Evolutionary conservation across 1,140 invertebrate genomes (phyloP), one percentile per base, ranked within the genome.

Genomic region (Pseudomyrmex gracilis): DNA sequence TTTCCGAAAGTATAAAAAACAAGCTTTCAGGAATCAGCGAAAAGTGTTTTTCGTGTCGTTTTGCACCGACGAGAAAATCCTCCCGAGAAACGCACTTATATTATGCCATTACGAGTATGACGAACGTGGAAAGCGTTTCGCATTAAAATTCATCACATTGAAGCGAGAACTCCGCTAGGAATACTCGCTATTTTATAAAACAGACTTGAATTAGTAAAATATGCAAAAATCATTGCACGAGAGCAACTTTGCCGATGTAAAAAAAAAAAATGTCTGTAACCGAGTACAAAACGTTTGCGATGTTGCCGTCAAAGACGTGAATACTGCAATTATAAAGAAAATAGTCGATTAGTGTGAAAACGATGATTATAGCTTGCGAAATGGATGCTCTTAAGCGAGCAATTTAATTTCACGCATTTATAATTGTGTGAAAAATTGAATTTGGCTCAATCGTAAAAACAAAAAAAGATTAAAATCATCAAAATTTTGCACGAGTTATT

Each of bases 311-410:
- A 85, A 90, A 83, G 24, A 0, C 86, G 68, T 51, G 82, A 80
- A 89, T 92, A 93, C 92, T 93, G 92, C 90, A 93, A 92, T 91
- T 91, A 90, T 47, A 86, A 92, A 92, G 87, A 92, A 91, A 67
- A 90, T 89, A 91, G 88, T 90, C 88, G 83, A 92, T 93, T 93
- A 93, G 89, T 91, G 82, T 85, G 84, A 85, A 45, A 63, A 67
- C 73, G 57, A 67, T 43, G 73, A 77, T 66, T 60, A 17, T 13
- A 20, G 53, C 15, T 53, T 80, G 76, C 76, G 43, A 80, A 15
- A 71, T 70, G 58, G 53, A n/a, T 13, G 22, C 43, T 24, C 43
- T 57, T 17, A n/a, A 12, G n/a, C 66, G n/a, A 78, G 22, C 64
- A 43, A 58, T 58, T 20, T 22, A 73, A 73, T 66, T 57, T 58